phyloP scores from a whole-genome alignment of 2,888 invertebrate species.

The Troides aeacus region DNA sequence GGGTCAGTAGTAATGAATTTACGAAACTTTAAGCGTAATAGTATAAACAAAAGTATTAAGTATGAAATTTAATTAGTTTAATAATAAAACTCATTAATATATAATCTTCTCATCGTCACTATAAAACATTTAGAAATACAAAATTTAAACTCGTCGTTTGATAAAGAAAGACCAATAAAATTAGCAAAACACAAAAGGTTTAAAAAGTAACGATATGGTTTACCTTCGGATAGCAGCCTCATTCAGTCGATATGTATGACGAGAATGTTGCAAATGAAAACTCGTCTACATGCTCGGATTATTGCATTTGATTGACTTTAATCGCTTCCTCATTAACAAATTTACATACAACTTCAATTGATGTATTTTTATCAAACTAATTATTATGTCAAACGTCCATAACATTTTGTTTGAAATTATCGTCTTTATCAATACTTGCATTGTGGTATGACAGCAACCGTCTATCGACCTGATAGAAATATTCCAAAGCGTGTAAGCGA shows the following conservation, averaged over 20 bases:
- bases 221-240: slow-evolving; percentile 5
- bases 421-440: slow-evolving; percentile 2
- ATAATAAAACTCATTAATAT: too few species aligned
- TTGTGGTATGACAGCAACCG: slow-evolving; percentile 8
- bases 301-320: slow-evolving; percentile 38
- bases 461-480: slow-evolving; percentile 39
- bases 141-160: too few species aligned
- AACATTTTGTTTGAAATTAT: slow-evolving; percentile 5
- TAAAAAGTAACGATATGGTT: not conserved
- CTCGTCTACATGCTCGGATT: slow-evolving; percentile 51
- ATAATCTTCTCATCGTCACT: too few species aligned
- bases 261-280: slow-evolving; percentile 43
- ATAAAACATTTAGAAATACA: too few species aligned
- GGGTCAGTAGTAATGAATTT: slow-evolving; percentile 28
- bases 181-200: too few species aligned
- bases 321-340: slow-evolving; percentile 47
- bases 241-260: slow-evolving; percentile 11
- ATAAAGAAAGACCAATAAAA: too few species aligned
- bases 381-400: not conserved
- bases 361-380: slow-evolving; percentile 6
- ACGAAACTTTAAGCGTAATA: not conserved
- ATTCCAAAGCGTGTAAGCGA: slow-evolving; percentile 51
- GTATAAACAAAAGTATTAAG: too few species aligned
- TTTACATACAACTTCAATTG: slow-evolving; percentile 2
- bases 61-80: too few species aligned